Evolutionary conservation across 2,113 vertebrate species (phyloP).

Genomic region (Cyprinodon brontotheroides): DNA sequence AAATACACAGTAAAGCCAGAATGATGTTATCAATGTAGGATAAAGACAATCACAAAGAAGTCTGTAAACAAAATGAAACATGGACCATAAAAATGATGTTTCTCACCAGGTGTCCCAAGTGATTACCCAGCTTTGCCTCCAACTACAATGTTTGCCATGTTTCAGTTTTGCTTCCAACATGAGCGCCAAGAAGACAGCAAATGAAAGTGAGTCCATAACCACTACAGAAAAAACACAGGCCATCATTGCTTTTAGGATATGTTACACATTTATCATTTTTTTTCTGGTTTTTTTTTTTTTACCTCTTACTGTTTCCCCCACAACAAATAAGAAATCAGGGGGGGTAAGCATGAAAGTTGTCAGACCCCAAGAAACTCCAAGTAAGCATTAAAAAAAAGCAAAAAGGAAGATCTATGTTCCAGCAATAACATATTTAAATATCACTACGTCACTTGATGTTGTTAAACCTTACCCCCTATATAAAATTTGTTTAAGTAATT

Average conservation of each 20-base stretch:
- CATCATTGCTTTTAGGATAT: constrained; percentile 34
- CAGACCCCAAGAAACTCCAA: constrained; percentile 32
- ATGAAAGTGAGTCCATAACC: constrained; percentile 49
- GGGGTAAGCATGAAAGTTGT: constrained; percentile 18
- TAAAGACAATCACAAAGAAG: constrained; percentile 43
- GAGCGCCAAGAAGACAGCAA: constrained; percentile 47
- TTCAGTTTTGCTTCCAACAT: constrained; percentile 37
- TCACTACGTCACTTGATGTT: not conserved
- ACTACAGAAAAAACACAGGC: constrained; percentile 39
- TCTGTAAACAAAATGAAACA: constrained; percentile 45
- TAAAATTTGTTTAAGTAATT: not conserved
- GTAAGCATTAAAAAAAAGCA: constrained; percentile 29
- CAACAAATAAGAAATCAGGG: constrained; percentile 33
- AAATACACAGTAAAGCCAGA: constrained; percentile 1
- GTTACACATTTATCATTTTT: constrained; percentile 8
- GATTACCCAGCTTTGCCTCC: constrained; percentile 45
- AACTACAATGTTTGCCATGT: constrained; percentile 53
- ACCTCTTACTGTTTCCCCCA: constrained; percentile 16
- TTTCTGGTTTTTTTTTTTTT: constrained; percentile 20
- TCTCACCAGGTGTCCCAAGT: constrained; percentile 58
- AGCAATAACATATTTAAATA: not conserved
- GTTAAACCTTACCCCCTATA: not conserved
- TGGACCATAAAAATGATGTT: constrained; percentile 45
- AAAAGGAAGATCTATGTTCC: constrained; percentile 2
- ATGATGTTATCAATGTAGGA: constrained; percentile 29